Percentiles rank a stretch among this genome's conserved stretches.
phyloP scores from a whole-genome alignment of 2,113 vertebrate genomes.

The Ellobius talpinus region DNA sequence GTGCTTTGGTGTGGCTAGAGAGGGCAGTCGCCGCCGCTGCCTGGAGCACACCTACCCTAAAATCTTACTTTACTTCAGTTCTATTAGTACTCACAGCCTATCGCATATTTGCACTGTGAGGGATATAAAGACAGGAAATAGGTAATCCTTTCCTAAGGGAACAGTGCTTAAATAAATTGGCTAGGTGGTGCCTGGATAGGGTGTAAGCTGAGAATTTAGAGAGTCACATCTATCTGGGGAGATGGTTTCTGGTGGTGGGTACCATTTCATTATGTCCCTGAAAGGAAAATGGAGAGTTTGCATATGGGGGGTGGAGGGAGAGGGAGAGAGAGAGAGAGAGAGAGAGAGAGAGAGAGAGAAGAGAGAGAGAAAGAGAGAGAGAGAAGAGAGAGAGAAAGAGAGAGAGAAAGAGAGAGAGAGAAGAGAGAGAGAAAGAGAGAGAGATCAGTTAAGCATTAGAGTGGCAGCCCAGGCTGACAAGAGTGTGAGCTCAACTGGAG shows the following conservation, averaged over 20 bases:
- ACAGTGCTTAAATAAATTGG: background rate
- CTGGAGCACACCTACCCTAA: background rate
- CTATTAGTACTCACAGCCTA: background rate
- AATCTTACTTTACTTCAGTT: background rate
- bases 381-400: background rate
- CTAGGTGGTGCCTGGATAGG: background rate
- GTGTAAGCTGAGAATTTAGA: background rate
- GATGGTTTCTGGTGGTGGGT: background rate
- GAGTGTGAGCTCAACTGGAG: background rate
- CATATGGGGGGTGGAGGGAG: background rate
- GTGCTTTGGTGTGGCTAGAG: background rate
- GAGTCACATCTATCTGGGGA: background rate
- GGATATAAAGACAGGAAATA: background rate
- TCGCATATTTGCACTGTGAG: background rate
- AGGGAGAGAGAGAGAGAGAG: background rate
- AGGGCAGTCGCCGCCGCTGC: background rate
- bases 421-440: background rate
- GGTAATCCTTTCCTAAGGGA: background rate
- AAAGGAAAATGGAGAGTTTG: background rate
- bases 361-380: background rate
- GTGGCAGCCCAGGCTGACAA: background rate
- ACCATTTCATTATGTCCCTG: background rate
- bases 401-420: background rate
- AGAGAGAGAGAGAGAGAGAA: too few relatives aligned
- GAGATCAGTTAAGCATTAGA: too few relatives aligned